Evolutionary conservation across 1,140 invertebrate species (phyloP), one percentile per base, ranked within the genome.

Genomic region (Sesamia nonagrioides): DNA sequence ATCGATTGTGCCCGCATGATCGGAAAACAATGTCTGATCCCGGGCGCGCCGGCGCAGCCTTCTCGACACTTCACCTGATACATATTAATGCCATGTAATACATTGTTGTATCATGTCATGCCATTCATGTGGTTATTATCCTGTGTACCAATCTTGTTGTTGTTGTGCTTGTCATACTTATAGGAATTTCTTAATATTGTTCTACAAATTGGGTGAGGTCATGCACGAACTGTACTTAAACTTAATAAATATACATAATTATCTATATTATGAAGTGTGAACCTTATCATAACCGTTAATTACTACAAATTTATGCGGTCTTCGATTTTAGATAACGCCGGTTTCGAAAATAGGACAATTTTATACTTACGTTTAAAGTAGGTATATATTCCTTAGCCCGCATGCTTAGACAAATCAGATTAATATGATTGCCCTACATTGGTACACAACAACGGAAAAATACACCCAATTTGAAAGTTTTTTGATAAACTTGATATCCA

Each of bases 51-150:
- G 86, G 92, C 88, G 89, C 89, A 91, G 82, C 89, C 91, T 90
- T 88, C 85, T 81, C 60, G 82, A 80, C 81, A 79, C 83, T 73
- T 63, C 83, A 81, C 86, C 82, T 83, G 85, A 90, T 93, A 94
- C 91, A 94, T 94, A 89, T 87, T 91, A 93, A 94, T 94, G 88
- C 73, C 40, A 73, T 73, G 80, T 82, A 84, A 85, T 78, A 82
- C 81, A 79, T 74, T 78, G 77, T 77, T 79, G 58, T 71, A 78
- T 68, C 61, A 74, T 71, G 71, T 40, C 60, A 82, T 37, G 27
- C 60, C n/a, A 40, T 61, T 37, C 60, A 61, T 61, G 33, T 61
- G 1, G 27, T 15, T 11, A 61, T 17, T 17, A 61, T 40, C 60
- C 60, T 37, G 60, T 61, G n/a, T 21, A 27, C 27, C 27, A 27